Conservation (phyloP, 2,113 vertebrate genomes). For the Turnix velox region DNA sequence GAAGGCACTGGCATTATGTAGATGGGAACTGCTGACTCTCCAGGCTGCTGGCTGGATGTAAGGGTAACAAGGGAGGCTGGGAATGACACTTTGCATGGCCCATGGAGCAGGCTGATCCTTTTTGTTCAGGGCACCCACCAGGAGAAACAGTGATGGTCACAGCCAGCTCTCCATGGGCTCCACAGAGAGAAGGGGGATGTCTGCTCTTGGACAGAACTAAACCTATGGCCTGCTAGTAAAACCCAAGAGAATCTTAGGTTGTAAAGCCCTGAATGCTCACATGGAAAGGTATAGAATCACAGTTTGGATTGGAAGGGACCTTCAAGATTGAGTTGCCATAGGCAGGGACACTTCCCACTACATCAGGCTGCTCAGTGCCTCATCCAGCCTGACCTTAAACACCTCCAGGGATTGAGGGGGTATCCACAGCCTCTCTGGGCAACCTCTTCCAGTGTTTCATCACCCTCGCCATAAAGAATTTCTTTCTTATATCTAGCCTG, state of each 20-base stretch:
- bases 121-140: neutral
- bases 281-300: no score
- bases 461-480: no score
- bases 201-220: neutral
- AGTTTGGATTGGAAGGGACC: no score
- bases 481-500: no score
- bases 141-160: neutral
- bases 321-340: no score
- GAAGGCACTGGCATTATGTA: neutral
- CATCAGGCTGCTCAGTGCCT: no score
- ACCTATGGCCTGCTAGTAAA: neutral
- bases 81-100: neutral
- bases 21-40: neutral
- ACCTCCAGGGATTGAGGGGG: no score
- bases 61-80: neutral
- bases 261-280: fast-evolving
- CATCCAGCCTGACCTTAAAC: no score
- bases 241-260: fast-evolving
- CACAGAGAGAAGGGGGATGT: neutral
- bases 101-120: neutral
- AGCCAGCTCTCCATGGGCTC: neutral
- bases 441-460: no score
- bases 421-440: no score
- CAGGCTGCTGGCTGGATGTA: neutral
- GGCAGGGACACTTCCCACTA: no score